Evolutionary conservation across 2,888 invertebrate genomes (phyloP).

Genomic region (Leptinotarsa haldemani): DNA sequence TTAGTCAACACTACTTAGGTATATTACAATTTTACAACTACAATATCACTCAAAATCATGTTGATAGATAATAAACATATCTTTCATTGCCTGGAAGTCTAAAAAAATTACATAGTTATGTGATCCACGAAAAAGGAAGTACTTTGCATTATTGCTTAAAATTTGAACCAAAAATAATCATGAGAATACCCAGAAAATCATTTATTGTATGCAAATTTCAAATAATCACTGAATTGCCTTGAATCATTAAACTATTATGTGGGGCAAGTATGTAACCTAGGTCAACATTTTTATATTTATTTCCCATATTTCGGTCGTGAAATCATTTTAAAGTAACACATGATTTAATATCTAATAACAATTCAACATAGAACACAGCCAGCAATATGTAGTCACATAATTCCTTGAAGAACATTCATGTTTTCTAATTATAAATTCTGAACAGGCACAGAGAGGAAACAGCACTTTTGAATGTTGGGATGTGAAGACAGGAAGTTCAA

Average conservation of each 20-base stretch:
- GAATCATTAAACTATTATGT: background rate
- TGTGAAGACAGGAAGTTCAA: constrained; percentile 56
- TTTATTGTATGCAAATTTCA: background rate
- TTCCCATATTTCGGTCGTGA: background rate
- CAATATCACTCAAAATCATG: no score
- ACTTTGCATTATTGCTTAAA: no score
- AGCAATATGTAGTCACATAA: constrained; percentile 35
- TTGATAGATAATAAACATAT: no score
- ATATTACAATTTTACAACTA: no score
- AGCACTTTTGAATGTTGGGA: constrained; percentile 58
- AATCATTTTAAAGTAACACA: background rate
- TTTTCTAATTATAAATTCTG: constrained; percentile 61
- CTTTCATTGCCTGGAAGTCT: no score
- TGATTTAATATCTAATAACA: background rate
- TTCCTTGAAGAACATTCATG: constrained; percentile 39
- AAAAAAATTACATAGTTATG: no score
- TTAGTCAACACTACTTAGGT: no score
- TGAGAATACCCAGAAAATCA: no score
- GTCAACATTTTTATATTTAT: background rate
- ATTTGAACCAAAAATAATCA: no score
- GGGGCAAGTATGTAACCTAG: background rate
- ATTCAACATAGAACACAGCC: constrained; percentile 5
- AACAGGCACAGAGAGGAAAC: constrained; percentile 61
- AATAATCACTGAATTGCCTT: background rate
- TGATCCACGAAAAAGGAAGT: no score